Percentiles rank a stretch among this genome's conserved stretches.
phyloP scores from a whole-genome alignment of 2,113 vertebrate genomes.

The Brienomyrus brachyistius region DNA sequence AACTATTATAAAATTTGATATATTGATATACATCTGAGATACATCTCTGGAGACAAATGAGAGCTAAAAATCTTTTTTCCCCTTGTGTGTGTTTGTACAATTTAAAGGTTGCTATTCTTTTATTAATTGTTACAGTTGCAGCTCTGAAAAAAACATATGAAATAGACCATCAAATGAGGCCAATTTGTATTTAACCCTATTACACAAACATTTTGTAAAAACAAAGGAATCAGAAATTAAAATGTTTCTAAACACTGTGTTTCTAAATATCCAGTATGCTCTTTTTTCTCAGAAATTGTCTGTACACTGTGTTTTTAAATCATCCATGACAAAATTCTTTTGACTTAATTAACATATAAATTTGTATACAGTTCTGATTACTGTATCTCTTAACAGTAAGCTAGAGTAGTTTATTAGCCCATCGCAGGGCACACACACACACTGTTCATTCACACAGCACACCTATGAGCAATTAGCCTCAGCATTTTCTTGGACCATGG shows the following conservation, averaged over 20 bases:
- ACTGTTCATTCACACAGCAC: no score
- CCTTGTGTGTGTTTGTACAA: not conserved
- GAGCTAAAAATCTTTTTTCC: not conserved
- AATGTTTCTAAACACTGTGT: not conserved
- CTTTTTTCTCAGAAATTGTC: constrained; percentile 3
- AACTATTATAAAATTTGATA: no score
- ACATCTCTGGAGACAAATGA: not conserved
- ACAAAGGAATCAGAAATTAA: constrained; percentile 7
- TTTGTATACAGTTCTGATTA: no score
- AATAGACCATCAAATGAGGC: not conserved
- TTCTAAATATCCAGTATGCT: not conserved
- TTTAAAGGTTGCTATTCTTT: constrained; percentile 6
- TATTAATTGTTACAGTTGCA: constrained; percentile 5
- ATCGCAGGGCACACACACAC: no score
- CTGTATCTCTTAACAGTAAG: no score
- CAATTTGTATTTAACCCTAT: not conserved
- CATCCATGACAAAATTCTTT: not conserved
- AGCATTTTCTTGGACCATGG: no score
- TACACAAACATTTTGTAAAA: not conserved
- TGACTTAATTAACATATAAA: not conserved
- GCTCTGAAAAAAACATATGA: not conserved
- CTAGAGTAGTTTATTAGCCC: no score
- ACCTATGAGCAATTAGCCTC: no score
- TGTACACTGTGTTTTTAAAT: not conserved
- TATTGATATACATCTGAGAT: not conserved